Evolutionary conservation across 2,797 vertebrate genomes (phyloP).

Genomic region (Neosilurus mollespiculum): DNA sequence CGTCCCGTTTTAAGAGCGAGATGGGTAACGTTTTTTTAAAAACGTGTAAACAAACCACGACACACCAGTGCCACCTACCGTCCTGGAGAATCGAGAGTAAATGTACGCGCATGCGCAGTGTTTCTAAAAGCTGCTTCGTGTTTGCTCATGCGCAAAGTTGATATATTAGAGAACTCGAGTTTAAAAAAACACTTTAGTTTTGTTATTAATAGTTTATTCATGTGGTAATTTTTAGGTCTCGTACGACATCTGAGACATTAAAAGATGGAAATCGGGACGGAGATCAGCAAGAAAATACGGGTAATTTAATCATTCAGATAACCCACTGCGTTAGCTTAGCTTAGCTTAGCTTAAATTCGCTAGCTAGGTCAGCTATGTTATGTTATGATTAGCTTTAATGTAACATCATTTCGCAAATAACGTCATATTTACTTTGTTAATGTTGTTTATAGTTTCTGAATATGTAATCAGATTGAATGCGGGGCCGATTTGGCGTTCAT

Average conservation of each 20-base stretch:
- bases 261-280: constrained; percentile 78
- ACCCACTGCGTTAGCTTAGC: constrained; percentile 24
- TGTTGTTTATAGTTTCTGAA: neutral
- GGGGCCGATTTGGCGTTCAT: neutral
- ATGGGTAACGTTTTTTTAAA: neutral
- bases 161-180: neutral
- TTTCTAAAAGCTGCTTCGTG: neutral
- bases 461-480: neutral
- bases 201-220: neutral
- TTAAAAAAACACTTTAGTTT: neutral
- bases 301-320: constrained; percentile 53
- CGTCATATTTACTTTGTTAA: neutral
- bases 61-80: neutral
- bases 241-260: neutral
- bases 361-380: constrained; percentile 23
- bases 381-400: constrained; percentile 66
- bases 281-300: constrained; percentile 82
- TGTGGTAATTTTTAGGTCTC: neutral
- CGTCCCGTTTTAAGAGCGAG: neutral
- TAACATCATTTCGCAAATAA: constrained; percentile 44
- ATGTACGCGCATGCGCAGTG: neutral
- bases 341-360: neutral
- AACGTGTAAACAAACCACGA: neutral
- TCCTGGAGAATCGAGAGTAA: neutral
- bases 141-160: neutral